Conservation (phyloP, 2,888 invertebrate species). For the Eupithecia insigniata region DNA sequence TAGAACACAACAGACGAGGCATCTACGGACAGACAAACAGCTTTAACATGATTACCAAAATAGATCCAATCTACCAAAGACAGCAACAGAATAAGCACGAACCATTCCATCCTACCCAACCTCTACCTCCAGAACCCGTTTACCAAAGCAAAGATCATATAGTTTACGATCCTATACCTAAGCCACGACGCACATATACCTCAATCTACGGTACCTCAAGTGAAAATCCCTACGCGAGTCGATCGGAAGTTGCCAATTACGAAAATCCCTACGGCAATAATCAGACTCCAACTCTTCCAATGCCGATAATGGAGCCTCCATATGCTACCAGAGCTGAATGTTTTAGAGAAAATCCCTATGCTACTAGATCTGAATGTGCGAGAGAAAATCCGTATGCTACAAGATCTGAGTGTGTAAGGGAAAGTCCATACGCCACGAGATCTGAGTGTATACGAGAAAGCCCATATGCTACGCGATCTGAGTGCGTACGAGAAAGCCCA, state of each 20-base stretch:
- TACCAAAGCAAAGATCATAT: slow-evolving; percentile 82
- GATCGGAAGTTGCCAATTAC: slow-evolving; percentile 74
- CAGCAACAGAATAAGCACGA: slow-evolving; percentile 79
- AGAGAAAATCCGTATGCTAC: slow-evolving; percentile 59
- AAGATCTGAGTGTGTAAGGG: slow-evolving; percentile 55
- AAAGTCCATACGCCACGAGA: slow-evolving; percentile 59
- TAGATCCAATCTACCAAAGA: slow-evolving; percentile 84
- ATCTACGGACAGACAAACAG: slow-evolving; percentile 76
- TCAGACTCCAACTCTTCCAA: slow-evolving; percentile 69
- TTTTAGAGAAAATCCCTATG: slow-evolving; percentile 54
- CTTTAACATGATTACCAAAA: slow-evolving; percentile 84
- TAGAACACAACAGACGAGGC: slow-evolving; percentile 80
- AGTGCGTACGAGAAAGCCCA: slow-evolving; percentile 56
- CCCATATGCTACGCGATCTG: slow-evolving; percentile 55
- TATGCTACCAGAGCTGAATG: slow-evolving; percentile 50
- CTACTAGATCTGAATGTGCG: slow-evolving; percentile 52
- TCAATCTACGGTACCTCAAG: slow-evolving; percentile 77
- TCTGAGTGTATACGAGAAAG: slow-evolving; percentile 57
- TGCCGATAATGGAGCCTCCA: slow-evolving; percentile 73
- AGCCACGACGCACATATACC: slow-evolving; percentile 80
- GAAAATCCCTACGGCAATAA: slow-evolving; percentile 77
- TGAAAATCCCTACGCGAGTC: slow-evolving; percentile 74
- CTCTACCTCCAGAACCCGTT: slow-evolving; percentile 80
- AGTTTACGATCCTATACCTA: slow-evolving; percentile 81
- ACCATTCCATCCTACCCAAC: slow-evolving; percentile 80